Conservation (phyloP, 2,113 vertebrate genomes). For the Pachypanchax playfairii region DNA sequence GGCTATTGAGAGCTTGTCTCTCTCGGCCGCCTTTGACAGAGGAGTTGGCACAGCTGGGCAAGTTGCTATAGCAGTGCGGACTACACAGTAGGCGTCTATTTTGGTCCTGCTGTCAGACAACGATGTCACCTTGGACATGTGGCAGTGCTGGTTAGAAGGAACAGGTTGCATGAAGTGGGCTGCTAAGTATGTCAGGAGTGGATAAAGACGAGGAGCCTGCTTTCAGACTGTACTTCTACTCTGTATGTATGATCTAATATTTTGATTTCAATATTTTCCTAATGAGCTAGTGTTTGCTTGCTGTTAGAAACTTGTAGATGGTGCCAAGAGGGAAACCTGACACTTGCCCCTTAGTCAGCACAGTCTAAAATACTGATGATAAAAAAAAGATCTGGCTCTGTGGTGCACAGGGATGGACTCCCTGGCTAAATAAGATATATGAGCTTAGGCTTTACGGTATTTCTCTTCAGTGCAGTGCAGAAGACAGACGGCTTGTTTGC, state of each 20-base stretch:
- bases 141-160: constrained; percentile 62
- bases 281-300: constrained; percentile 18
- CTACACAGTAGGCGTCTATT: constrained; percentile 75
- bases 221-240: constrained; percentile 82
- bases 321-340: constrained; percentile 66
- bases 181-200: constrained; percentile 75
- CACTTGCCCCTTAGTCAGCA: constrained; percentile 56
- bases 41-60: constrained; percentile 68
- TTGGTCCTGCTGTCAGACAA: constrained; percentile 77
- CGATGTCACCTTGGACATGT: constrained; percentile 71
- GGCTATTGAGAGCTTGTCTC: constrained; percentile 49
- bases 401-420: constrained; percentile 34
- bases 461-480: constrained; percentile 26
- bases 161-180: constrained; percentile 72
- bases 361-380: constrained; percentile 1
- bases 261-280: constrained; percentile 32
- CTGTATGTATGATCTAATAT: constrained; percentile 78
- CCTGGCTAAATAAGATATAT: constrained; percentile 6
- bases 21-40: constrained; percentile 55
- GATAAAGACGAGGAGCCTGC: constrained; percentile 78
- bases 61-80: constrained; percentile 65
- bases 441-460: constrained; percentile 18
- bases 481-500: constrained; percentile 55
- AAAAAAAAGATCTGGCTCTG: constrained; percentile 16
- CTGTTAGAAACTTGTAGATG: constrained; percentile 37